Evolutionary conservation across 2,113 vertebrate species (phyloP), one percentile per base, ranked within the genome.

Genomic region (Onychostoma macrolepis): DNA sequence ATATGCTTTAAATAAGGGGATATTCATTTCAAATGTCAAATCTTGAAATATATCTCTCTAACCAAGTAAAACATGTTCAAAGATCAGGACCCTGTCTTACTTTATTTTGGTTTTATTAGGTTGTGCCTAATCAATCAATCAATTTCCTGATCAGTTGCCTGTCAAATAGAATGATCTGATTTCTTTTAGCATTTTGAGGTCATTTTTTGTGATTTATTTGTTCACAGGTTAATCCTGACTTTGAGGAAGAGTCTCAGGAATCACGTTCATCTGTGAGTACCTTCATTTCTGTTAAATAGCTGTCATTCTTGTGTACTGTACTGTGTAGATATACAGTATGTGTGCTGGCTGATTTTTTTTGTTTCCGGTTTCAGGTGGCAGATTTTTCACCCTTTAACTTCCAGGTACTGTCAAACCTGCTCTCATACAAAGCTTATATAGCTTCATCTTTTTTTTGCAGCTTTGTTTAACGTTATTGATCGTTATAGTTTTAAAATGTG

Each of bases 201-300:
- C 69, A 6, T 58, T 26, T 38, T 71, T 17, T 3, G 6, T 76
- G 11, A 21, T 26, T 41, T 77, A 13, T 41, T 3, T 33, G 26
- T 74, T 85, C 45, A 65, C 94, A 99, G 98, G 97, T 96, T 93
- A 98, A 98, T 94, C 96, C 95, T 93, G 97, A 99, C 92, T 98
- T 96, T 95, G 97, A 97, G 93, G 97, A 97, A 92, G 98, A 98
- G 92, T 96, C 95, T 91, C 96, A 96, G 89, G 97, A 98, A 91
- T 96, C 95, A 92, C 96, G 97, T 89, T 96, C 96, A 85, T 96
- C 97, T 90, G 97, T 99, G 96, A 98, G 97, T 97, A 88, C 43
- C 74, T 26, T 76, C 80, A 83, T 65, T 63, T 86, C 15, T 91
- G 3, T 86, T 67, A 48, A 89, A 90, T 82, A n/a, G 87, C 77